These are phyloP conservation scores for Argyresthia goedartella DNA, from an alignment of 2,888 invertebrate genomes.

Conservation along the genomic window DNA sequence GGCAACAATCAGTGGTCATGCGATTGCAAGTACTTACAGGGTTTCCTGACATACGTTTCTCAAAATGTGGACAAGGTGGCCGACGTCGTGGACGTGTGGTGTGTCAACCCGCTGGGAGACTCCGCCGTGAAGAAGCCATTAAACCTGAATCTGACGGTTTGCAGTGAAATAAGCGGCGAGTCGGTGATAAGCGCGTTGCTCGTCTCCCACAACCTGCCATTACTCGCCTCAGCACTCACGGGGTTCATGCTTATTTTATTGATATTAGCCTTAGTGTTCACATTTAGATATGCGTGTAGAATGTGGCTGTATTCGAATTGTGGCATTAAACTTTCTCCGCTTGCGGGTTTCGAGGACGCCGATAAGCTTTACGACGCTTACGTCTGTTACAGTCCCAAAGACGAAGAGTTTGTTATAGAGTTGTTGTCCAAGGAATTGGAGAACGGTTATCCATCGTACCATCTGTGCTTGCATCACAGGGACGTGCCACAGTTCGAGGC, in stretches of 20 bases:
- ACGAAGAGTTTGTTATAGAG: constrained; percentile 90
- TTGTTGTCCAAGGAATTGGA: constrained; percentile 89
- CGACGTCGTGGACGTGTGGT: constrained; percentile 82
- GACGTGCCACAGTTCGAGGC: constrained; percentile 82
- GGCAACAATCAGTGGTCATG: constrained; percentile 91
- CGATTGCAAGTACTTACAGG: constrained; percentile 89
- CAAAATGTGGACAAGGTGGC: constrained; percentile 84
- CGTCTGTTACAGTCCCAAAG: constrained; percentile 92
- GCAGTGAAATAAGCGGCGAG: constrained; percentile 85
- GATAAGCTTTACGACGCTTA: constrained; percentile 94
- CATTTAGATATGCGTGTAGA: constrained; percentile 88
- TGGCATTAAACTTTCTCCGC: constrained; percentile 84
- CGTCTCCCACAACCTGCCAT: constrained; percentile 85
- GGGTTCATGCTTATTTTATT: constrained; percentile 83
- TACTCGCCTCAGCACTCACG: constrained; percentile 83
- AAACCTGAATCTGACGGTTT: constrained; percentile 86
- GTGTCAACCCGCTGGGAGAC: constrained; percentile 75
- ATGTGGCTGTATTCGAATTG: constrained; percentile 92
- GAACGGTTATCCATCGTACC: constrained; percentile 82
- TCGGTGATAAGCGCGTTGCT: constrained; percentile 86
- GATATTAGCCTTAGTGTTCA: constrained; percentile 82
- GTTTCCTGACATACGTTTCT: constrained; percentile 83
- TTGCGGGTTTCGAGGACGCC: constrained; percentile 80
- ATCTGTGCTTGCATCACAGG: constrained; percentile 89
- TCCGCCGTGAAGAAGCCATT: constrained; percentile 79